Conservation (phyloP, 2,888 invertebrate species). For the Ornithoptera priamus region DNA sequence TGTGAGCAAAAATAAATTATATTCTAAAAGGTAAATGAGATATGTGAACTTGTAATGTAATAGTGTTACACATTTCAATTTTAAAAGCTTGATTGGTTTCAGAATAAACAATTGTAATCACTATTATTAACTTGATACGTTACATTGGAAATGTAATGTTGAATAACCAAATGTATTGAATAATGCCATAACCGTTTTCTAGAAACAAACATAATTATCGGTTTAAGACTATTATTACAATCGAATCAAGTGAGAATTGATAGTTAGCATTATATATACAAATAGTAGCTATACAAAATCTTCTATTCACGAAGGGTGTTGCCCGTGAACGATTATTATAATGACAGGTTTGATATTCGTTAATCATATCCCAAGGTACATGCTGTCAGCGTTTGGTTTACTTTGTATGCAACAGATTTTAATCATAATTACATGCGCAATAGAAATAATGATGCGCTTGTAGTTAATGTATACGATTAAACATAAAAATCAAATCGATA, state of each 20-base stretch:
- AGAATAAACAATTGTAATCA: neutral
- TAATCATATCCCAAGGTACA: constrained; percentile 19
- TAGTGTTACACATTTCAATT: neutral
- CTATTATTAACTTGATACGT: neutral
- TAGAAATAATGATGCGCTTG: constrained; percentile 8
- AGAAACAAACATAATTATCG: constrained; percentile 13
- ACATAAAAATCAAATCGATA: no score
- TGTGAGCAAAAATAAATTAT: no score
- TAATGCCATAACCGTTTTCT: neutral
- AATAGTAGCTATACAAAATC: constrained; percentile 35
- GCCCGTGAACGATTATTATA: constrained; percentile 25
- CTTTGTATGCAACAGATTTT: constrained; percentile 20
- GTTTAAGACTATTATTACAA: constrained; percentile 38
- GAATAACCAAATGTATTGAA: neutral
- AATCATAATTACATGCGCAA: constrained; percentile 17
- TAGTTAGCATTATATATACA: constrained; percentile 34
- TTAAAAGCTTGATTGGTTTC: neutral
- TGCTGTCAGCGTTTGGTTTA: constrained; percentile 15
- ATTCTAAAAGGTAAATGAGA: no score
- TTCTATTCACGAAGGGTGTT: constrained; percentile 26
- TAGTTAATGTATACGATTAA: neutral
- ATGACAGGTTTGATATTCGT: constrained; percentile 27
- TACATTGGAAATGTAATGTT: neutral
- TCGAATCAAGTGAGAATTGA: constrained; percentile 33
- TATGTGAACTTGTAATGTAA: no score